Evolutionary conservation across 1,140 invertebrate genomes (phyloP).

Genomic region (Neodiprion lecontei): DNA sequence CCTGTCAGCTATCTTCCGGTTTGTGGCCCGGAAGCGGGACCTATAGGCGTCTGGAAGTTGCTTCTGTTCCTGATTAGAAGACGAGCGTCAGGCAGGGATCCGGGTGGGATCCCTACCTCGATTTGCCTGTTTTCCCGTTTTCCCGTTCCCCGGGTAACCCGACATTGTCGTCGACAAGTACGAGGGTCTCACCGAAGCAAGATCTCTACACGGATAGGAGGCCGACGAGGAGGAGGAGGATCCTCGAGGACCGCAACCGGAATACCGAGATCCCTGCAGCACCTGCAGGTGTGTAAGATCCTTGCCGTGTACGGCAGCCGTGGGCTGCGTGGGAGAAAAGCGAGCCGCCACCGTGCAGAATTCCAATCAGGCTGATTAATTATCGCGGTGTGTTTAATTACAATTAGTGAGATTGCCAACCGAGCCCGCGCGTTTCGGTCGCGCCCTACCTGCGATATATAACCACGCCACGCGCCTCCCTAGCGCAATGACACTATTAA

Average conservation of each 20-base stretch:
- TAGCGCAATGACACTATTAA: background rate
- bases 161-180: slow-evolving; percentile 10
- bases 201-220: background rate
- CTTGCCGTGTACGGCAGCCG: background rate
- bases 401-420: slow-evolving; percentile 34
- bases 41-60: background rate
- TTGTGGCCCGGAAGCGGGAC: slow-evolving; percentile 3
- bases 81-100: too few relatives aligned
- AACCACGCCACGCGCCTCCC: background rate
- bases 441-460: background rate
- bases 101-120: slow-evolving; percentile 38
- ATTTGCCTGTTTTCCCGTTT: slow-evolving; percentile 39
- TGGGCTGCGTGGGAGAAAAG: background rate
- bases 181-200: background rate
- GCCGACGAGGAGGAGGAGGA: background rate
- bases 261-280: background rate
- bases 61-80: slow-evolving; percentile 2
- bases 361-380: slow-evolving; percentile 36
- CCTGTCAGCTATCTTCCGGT: slow-evolving; percentile 2
- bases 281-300: background rate
- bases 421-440: background rate
- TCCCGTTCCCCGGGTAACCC: slow-evolving; percentile 36
- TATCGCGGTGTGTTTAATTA: slow-evolving; percentile 38
- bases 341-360: slow-evolving; percentile 14
- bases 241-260: background rate